Base-by-base conservation (phyloP, 2,113 vertebrate species). In the Caranx melampygus region DNA sequence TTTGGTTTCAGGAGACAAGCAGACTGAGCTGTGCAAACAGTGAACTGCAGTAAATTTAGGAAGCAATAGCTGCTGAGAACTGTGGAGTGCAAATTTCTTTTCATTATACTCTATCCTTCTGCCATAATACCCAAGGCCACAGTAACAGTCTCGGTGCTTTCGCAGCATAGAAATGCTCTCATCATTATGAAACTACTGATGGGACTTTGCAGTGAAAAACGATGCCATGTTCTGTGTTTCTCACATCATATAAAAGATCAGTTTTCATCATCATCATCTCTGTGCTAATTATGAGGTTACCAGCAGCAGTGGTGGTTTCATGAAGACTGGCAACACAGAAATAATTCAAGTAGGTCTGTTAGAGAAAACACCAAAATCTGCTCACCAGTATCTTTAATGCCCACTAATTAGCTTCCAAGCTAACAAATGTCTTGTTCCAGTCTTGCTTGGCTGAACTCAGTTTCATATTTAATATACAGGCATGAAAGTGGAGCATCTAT, bases 1-100 rank as follows among this genome's bases (percentile, higher is more conserved):
- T 79, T 70, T 78, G 70, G 84, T 80, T 91, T 90, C 70, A 75
- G 83, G 72, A 75, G 88, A 81, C 66, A 5, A 84, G 57, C 49
- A 63, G 67, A 33, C 66, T 21, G 68, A 77, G 75, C 61, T 81
- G 76, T 83, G 70, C 45, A 70, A 86, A 86, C 67, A 83, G 34
- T 26, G 14, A 60, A 71, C 40, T 45, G 49, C 54, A 61, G 35
- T 51, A 65, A 76, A 81, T 85, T 45, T 58, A 26, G 63, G 59
- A 78, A 61, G 71, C 20, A 49, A 14, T 4, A 26, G 74, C 20
- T 64, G 21, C 26, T 74, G 63, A 64, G 67, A 58, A 40, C 35
- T 13, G 59, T 61, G 64, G 33, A 55, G 37, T 20, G 35, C 69
- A 26, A 51, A 45, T 73, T 62, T 75, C 6, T 44, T 64, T 67